phyloP scores from a whole-genome alignment of 2,888 invertebrate genomes.

The Glyphotaelius pellucidus region DNA sequence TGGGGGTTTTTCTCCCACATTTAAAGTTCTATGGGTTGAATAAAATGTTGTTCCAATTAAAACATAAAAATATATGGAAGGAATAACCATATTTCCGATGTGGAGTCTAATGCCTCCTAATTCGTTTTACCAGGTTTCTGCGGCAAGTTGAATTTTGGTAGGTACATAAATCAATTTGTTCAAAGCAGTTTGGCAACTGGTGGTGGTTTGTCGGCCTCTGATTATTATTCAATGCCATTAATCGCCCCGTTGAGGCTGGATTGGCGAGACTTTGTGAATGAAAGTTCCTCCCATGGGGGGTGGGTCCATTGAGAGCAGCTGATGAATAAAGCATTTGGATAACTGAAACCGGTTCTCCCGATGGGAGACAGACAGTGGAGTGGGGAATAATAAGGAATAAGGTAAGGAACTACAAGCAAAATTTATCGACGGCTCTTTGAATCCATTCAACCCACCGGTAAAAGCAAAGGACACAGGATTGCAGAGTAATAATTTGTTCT shows the following conservation, averaged over 20 bases:
- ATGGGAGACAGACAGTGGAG: not conserved
- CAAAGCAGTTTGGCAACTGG: not conserved
- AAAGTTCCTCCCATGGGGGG: constrained; percentile 16
- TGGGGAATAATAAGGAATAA: not conserved
- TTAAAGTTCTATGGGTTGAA: no score
- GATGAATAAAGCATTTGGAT: constrained; percentile 32
- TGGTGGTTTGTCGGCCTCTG: not conserved
- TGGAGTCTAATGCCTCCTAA: not conserved
- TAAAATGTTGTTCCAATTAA: no score
- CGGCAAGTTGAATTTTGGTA: no score
- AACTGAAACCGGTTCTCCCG: constrained; percentile 14
- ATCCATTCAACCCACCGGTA: not conserved
- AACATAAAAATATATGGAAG: no score
- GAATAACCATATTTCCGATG: not conserved
- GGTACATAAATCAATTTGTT: not conserved
- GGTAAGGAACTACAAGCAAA: not conserved
- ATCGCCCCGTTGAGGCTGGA: not conserved
- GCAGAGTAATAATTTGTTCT: not conserved
- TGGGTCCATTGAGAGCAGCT: constrained; percentile 27
- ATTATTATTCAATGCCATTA: constrained; percentile 11
- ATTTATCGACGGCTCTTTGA: not conserved
- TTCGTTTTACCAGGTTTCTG: not conserved
- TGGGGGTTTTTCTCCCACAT: no score
- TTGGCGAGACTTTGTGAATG: constrained; percentile 38
- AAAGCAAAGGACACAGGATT: not conserved